Evolutionary conservation across 2,888 invertebrate genomes (phyloP), one percentile per base, ranked within the genome.

Genomic region (Hypsopygia costalis): DNA sequence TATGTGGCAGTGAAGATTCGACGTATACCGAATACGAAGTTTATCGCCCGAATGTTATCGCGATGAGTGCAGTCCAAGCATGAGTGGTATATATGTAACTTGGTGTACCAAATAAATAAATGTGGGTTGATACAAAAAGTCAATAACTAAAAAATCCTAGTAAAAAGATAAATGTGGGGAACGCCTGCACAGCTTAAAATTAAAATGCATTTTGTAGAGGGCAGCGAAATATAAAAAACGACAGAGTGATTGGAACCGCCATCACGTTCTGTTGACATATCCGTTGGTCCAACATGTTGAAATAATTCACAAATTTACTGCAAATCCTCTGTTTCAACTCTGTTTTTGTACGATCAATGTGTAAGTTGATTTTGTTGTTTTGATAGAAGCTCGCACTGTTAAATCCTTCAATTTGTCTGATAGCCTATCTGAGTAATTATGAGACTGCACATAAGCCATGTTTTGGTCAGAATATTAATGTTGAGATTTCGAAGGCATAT

Each of bases 191-290:
- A 66, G 73, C 72, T 78, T 78, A 73, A 79, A 74, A 72, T 78
- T 78, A 73, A 79, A 74, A 76, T 69, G 69, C 67, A 69, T 74
- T 70, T 67, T 67, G 65, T 65, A 52, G 61, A 55, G 51, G 51
- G 53, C 49, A 49, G 48, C 49, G 51, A 53, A 61, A 66, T 52
- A 67, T 58, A 58, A 63, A 69, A 72, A 67, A 62, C 45, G 36
- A 37, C 36, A 46, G 48, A 59, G 63, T 73, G 73, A 76, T 77
- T 78, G 71, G 63, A 69, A 76, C 70, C 64, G 45, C 65, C 56
- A 68, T 71, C 73, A 76, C 73, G 71, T 72, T 52, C 58, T 69
- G 69, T 77, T 76, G 76, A 77, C 77, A 74, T 59, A 69, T 61
- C 49, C 62, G 62, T 50, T 32, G 25, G 33, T 29, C 55, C 50